Percentiles rank a stretch among this genome's conserved stretches.
phyloP scores from a whole-genome alignment of 2,797 vertebrate genomes.

The Labroides dimidiatus region DNA sequence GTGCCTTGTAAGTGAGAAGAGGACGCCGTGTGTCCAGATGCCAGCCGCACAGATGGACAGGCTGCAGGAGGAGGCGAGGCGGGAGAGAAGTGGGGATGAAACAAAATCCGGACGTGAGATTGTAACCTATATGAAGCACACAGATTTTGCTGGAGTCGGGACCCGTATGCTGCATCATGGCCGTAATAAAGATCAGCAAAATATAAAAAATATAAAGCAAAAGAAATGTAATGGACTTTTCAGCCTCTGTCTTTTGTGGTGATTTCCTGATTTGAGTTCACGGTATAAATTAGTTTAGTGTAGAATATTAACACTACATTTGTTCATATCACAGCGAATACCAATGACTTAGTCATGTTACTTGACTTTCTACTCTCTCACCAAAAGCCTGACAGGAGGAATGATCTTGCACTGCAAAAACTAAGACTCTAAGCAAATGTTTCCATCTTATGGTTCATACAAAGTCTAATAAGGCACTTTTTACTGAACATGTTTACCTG shows the following conservation, averaged over 20 bases:
- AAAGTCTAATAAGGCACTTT: too few relatives aligned
- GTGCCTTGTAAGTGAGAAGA: constrained; percentile 62
- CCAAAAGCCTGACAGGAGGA: too few relatives aligned
- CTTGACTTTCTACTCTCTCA: too few relatives aligned
- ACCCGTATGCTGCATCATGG: constrained; percentile 17
- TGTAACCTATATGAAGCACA: constrained; percentile 64
- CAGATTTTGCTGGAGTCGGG: constrained; percentile 54
- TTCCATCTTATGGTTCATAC: too few relatives aligned
- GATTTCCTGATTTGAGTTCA: not conserved
- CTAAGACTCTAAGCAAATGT: too few relatives aligned
- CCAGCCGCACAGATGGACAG: constrained; percentile 65
- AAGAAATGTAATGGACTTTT: too few relatives aligned
- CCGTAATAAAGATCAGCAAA: constrained; percentile 15
- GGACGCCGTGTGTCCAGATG: constrained; percentile 34
- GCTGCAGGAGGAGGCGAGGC: constrained; percentile 32
- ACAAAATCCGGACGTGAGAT: constrained; percentile 29
- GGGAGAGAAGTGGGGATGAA: constrained; percentile 19
- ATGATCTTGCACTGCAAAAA: too few relatives aligned
- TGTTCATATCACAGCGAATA: not conserved
- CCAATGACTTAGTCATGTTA: too few relatives aligned
- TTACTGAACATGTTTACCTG: too few relatives aligned
- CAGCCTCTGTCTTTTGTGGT: not conserved
- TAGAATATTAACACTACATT: not conserved
- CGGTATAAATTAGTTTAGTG: not conserved
- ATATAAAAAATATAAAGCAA: too few relatives aligned